Percentiles rank a stretch among this genome's conserved stretches.
Evolutionary conservation across 1,140 invertebrate genomes (phyloP).

Genomic region (Wasmannia auropunctata): DNA sequence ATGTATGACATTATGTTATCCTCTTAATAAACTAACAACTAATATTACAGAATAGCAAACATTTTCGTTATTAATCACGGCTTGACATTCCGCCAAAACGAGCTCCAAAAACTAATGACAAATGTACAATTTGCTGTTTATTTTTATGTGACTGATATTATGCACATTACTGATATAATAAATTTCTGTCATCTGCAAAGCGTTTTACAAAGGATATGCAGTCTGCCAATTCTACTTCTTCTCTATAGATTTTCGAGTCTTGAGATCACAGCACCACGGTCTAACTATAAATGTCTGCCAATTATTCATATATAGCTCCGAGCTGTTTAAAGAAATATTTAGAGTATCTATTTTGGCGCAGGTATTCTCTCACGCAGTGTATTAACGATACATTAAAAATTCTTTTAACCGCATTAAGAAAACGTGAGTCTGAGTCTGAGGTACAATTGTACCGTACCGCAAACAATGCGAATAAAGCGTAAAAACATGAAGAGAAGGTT

Average conservation of each 20-base stretch:
- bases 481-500: not conserved
- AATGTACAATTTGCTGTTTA: not conserved
- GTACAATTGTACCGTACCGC: too few species aligned
- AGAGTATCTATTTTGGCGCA: not conserved
- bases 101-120: not conserved
- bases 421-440: too few species aligned
- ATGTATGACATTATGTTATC: not conserved
- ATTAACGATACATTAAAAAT: not conserved
- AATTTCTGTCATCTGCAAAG: not conserved
- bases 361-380: not conserved
- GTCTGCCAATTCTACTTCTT: too few species aligned
- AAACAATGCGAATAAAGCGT: not conserved
- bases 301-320: not conserved
- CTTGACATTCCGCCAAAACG: slow-evolving; percentile 12
- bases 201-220: not conserved
- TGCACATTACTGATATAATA: not conserved
- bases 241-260: too few species aligned
- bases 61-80: slow-evolving; percentile 17
- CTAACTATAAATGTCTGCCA: not conserved
- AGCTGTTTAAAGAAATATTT: not conserved
- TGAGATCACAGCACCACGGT: too few species aligned
- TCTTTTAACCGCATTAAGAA: not conserved
- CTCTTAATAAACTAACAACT: not conserved
- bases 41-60: not conserved
- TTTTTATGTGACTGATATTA: not conserved